A percentile compares a stretch with the other conserved stretches of the same genome.
Conservation (phyloP, 1,140 invertebrate genomes). For the Bombus pyrosoma region DNA sequence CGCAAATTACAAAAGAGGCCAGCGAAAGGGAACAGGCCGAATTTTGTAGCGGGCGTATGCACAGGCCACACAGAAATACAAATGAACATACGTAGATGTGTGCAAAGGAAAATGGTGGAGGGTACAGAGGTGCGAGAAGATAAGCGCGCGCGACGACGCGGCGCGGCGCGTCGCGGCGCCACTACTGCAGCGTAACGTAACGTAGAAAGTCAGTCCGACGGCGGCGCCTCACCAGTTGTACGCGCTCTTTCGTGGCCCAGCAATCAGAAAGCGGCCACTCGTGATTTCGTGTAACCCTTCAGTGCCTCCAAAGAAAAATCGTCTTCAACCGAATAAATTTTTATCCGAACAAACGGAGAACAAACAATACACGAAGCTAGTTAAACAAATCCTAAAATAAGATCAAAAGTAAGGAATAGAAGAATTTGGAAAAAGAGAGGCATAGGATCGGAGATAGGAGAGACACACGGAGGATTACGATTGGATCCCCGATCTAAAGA, state of each 20-base stretch:
- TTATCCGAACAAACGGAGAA: not conserved
- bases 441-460: no score
- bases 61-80: not conserved
- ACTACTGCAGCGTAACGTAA: constrained; percentile 62
- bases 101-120: not conserved
- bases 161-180: constrained; percentile 58
- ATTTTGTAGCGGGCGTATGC: constrained; percentile 1
- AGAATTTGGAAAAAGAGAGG: not conserved
- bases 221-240: constrained; percentile 74
- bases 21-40: constrained; percentile 2
- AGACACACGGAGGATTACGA: not conserved
- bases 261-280: constrained; percentile 18
- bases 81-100: not conserved
- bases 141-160: constrained; percentile 61
- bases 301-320: not conserved
- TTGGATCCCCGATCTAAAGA: not conserved
- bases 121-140: constrained; percentile 29
- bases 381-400: not conserved
- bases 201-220: constrained; percentile 73
- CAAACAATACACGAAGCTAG: no score
- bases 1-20: no score
- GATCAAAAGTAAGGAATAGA: not conserved
- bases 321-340: not conserved
- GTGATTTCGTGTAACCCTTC: constrained; percentile 27
- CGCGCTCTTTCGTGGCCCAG: constrained; percentile 49